Evolutionary conservation across 2,113 vertebrate species (phyloP).

Genomic region (Meles meles): DNA sequence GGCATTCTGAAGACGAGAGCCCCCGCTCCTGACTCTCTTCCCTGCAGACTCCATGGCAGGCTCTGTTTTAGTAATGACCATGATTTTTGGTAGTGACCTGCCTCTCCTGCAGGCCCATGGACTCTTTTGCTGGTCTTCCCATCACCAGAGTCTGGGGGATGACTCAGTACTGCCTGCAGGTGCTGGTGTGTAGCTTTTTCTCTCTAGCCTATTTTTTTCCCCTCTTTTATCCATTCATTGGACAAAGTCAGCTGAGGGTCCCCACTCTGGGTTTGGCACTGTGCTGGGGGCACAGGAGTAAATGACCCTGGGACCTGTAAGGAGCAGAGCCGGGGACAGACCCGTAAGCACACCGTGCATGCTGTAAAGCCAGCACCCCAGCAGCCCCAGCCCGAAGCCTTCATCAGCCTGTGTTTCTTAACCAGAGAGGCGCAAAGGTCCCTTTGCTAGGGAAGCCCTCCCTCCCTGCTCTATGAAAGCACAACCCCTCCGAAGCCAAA

Average conservation of each 20-base stretch:
- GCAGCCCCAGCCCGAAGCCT: neutral
- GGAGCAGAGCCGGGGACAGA: neutral
- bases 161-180: neutral
- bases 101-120: accelerated
- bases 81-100: neutral
- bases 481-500: neutral
- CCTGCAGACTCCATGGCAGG: neutral
- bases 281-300: neutral
- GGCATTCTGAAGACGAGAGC: neutral
- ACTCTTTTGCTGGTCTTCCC: neutral
- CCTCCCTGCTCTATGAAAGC: neutral
- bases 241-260: neutral
- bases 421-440: neutral
- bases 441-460: neutral
- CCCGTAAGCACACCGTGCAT: accelerated
- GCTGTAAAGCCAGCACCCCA: accelerated
- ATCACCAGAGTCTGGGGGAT: neutral
- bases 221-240: neutral
- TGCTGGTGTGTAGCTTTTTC: neutral
- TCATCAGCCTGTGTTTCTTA: neutral
- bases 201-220: neutral
- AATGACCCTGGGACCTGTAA: neutral
- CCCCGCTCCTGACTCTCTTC: neutral
- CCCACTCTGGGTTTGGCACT: neutral
- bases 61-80: neutral